phyloP scores from a whole-genome alignment of 2,888 invertebrate species.

The Tipula unca region DNA sequence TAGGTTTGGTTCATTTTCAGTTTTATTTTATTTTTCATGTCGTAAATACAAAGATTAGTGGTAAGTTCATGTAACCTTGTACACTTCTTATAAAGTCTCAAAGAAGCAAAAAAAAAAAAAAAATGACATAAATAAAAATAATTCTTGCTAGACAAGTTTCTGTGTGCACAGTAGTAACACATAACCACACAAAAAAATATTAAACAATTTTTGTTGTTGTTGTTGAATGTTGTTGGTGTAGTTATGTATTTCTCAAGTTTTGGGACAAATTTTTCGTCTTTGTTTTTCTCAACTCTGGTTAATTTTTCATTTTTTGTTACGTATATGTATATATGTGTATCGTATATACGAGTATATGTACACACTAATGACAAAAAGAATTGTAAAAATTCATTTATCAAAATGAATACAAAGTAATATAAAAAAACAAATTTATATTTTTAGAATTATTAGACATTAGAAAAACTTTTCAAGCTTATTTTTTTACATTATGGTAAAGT shows the following conservation, averaged over 20 bases:
- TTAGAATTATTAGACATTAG: not conserved
- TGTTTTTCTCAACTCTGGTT: not conserved
- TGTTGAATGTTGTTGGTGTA: not conserved
- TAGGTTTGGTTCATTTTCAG: not conserved
- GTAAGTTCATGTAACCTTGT: not conserved
- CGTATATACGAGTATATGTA: not conserved
- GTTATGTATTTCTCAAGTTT: not conserved
- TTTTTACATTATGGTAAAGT: not conserved
- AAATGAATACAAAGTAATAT: not conserved
- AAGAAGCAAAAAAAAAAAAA: not conserved
- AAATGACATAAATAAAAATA: not conserved
- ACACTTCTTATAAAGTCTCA: not conserved
- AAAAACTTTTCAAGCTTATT: not conserved
- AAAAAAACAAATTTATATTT: not conserved
- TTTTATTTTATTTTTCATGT: not conserved
- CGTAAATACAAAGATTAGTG: conserved; percentile 8
- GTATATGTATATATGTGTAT: not conserved
- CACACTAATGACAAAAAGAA: not conserved
- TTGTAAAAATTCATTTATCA: conserved; percentile 8
- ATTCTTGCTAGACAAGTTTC: not conserved
- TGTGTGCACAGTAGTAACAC: not conserved
- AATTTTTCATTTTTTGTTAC: not conserved
- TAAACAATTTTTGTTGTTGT: not conserved
- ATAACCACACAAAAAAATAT: not conserved
- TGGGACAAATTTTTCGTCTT: not conserved